Base-by-base conservation (phyloP, 2,888 invertebrate species). In the Catocala nupta region DNA sequence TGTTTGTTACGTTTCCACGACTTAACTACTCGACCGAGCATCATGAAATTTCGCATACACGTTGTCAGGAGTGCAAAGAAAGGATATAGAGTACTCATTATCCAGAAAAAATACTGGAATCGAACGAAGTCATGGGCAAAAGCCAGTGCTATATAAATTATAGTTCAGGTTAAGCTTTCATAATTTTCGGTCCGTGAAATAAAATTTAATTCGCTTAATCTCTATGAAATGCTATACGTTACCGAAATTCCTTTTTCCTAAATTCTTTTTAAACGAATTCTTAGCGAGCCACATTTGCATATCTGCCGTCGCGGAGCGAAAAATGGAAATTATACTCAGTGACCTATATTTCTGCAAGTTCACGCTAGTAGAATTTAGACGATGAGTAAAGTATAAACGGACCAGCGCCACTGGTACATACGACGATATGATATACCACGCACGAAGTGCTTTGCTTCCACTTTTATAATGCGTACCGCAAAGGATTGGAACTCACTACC, bases 231-330 rank as follows among this genome's bases (percentile, higher is more conserved):
- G 16, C 54, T 42, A 25, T 16, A 43, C 44, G 45, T 55, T n/a
- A 58, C 63, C 59, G 45, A 65, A 58, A 71, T 70, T 43, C 51
- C 36, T 51, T 43, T 56, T 50, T 50, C 12, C 54, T 65, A 60
- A 59, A 71, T 71, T 70, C 47, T 58, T 70, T 74, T 66, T 60
- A 60, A 74, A 56, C 66, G 66, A 66, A 71, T 73, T 70, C 66
- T 63, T 65, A 48, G 47, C 39, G 16, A 52, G 55, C 63, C 58
- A 45, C 58, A 70, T 73, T 73, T 73, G 66, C 70, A 73, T 71
- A 73, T 60, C 55, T 60, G 73, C 63, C 66, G 74, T 43, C 25
- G 50, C 12, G 33, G 45, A 64, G 42, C 50, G 70, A 58, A 71
- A 69, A 65, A 70, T 71, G 56, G 57, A 71, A 73, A 65, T 73